A percentile compares a stretch with the other conserved stretches of the same genome.
phyloP scores from a whole-genome alignment of 2,888 invertebrate species.

The Trissolcus brochymenae region DNA sequence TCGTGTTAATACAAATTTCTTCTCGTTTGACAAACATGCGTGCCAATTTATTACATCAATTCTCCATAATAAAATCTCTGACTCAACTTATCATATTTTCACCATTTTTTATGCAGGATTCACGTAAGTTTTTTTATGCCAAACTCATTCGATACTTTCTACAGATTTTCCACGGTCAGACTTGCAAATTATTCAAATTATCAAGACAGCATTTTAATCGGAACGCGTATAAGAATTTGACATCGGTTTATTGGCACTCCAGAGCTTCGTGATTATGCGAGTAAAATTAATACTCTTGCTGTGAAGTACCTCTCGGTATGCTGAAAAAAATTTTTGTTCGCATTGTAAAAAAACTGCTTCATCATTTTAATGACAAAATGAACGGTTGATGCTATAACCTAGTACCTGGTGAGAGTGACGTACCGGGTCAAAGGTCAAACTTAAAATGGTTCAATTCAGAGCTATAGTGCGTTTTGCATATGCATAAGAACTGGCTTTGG shows the following conservation, averaged over 20 bases:
- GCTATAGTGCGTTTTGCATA: slow-evolving; percentile 5
- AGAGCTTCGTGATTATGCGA: slow-evolving; percentile 14
- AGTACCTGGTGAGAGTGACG: slow-evolving; percentile 19
- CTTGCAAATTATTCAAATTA: slow-evolving; percentile 14
- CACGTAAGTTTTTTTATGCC: background rate
- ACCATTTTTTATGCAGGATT: background rate
- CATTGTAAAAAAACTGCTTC: slow-evolving; percentile 8
- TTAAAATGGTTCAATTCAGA: slow-evolving; percentile 32
- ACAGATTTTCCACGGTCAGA: background rate
- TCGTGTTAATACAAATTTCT: background rate
- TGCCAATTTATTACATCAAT: no score
- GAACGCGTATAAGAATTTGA: slow-evolving; percentile 20
- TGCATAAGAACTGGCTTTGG: slow-evolving; percentile 22
- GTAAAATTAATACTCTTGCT: slow-evolving; percentile 31
- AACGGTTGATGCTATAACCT: slow-evolving; percentile 24
- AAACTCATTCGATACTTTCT: slow-evolving; percentile 4
- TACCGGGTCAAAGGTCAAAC: slow-evolving; percentile 32
- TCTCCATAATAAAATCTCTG: no score
- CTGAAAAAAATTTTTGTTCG: background rate
- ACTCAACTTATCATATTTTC: no score
- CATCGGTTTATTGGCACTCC: slow-evolving; percentile 20
- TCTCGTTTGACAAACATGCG: no score
- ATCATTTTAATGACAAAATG: slow-evolving; percentile 36
- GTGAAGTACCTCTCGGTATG: background rate
- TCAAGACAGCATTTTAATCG: slow-evolving; percentile 12